Evolutionary conservation across 2,113 vertebrate species (phyloP).

Genomic region (Atherinomorus stipes): DNA sequence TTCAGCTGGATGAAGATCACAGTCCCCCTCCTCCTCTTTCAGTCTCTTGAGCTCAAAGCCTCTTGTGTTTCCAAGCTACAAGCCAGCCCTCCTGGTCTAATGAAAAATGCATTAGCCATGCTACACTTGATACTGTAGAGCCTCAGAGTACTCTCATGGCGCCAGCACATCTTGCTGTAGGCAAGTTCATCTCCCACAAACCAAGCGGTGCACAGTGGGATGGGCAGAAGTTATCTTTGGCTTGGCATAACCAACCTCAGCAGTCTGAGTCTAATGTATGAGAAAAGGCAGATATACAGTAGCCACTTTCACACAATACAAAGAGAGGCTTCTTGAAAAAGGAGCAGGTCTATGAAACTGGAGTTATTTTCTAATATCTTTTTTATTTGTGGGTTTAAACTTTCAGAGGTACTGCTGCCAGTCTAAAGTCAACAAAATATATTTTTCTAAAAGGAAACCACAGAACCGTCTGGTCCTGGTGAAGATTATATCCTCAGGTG

Average conservation of each 20-base stretch:
- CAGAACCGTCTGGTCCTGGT: not conserved
- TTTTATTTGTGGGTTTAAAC: constrained; percentile 2
- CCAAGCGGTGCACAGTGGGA: constrained; percentile 43
- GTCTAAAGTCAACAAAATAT: not conserved
- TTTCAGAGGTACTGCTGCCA: not conserved
- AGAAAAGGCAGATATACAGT: constrained; percentile 15
- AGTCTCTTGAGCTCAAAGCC: constrained; percentile 52
- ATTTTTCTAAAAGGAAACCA: constrained; percentile 7
- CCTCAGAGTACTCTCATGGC: constrained; percentile 56
- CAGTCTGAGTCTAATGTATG: not conserved
- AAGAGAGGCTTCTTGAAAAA: constrained; percentile 6
- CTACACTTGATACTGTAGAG: constrained; percentile 65
- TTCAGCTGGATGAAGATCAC: constrained; percentile 46
- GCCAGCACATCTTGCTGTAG: constrained; percentile 56
- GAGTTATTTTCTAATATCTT: not conserved
- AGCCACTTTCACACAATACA: not conserved
- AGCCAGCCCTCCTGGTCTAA: constrained; percentile 63
- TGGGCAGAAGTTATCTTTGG: constrained; percentile 32
- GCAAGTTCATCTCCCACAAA: constrained; percentile 60
- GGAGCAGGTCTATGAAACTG: not conserved
- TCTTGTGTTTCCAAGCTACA: constrained; percentile 58
- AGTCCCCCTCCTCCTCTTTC: constrained; percentile 12
- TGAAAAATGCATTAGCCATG: constrained; percentile 80
- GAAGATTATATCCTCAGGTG: constrained; percentile 19
- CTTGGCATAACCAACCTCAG: constrained; percentile 8